Percentiles rank a stretch among this genome's conserved stretches.
Conservation (phyloP, 1,140 invertebrate species). For the Drosophila micromelanica region DNA sequence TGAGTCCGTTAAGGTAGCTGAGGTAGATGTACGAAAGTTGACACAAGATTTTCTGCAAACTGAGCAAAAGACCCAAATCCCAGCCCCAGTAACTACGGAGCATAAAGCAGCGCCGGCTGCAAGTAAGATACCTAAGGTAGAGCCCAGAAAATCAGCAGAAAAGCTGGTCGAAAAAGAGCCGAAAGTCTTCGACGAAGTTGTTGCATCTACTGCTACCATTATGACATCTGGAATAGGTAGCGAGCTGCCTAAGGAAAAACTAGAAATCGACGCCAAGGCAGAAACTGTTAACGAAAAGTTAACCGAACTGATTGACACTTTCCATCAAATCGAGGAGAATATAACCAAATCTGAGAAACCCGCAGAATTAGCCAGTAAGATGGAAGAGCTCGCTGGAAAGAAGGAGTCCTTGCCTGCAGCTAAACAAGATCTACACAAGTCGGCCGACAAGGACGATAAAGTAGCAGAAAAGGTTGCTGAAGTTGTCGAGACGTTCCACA, state of each 20-base stretch:
- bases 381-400: constrained; percentile 32
- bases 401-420: constrained; percentile 2
- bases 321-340: constrained; percentile 68
- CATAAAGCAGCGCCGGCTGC: constrained; percentile 55
- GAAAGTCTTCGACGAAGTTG: constrained; percentile 58
- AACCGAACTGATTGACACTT: constrained; percentile 61
- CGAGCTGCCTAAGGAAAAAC: constrained; percentile 44
- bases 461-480: constrained; percentile 62
- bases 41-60: constrained; percentile 72
- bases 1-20: constrained; percentile 33
- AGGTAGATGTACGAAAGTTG: constrained; percentile 65
- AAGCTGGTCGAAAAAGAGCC: constrained; percentile 52
- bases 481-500: constrained; percentile 63
- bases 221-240: constrained; percentile 60
- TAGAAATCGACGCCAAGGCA: constrained; percentile 55
- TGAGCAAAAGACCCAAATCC: constrained; percentile 46
- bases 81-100: constrained; percentile 35
- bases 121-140: constrained; percentile 72
- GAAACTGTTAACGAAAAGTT: constrained; percentile 64
- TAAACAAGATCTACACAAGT: background rate
- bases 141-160: constrained; percentile 64
- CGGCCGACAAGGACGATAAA: constrained; percentile 41
- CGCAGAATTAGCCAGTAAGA: constrained; percentile 38
- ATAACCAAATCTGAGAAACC: constrained; percentile 56
- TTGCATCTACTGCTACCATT: constrained; percentile 58